Evolutionary conservation across 2,888 invertebrate species (phyloP), one percentile per base, ranked within the genome.

Genomic region (Hydropsyche betteni): DNA sequence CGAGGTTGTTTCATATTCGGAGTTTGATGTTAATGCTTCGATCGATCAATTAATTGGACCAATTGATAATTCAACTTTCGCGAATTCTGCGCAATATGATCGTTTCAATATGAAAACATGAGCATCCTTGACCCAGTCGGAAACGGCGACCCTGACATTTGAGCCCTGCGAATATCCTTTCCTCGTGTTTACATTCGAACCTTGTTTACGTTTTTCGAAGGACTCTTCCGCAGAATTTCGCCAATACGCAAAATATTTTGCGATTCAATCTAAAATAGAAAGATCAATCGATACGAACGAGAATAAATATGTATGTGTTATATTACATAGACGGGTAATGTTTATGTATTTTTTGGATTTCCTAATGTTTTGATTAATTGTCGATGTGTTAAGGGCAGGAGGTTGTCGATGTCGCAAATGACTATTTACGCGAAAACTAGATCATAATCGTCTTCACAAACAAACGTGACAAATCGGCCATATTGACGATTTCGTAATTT

Each of bases 101-200:
- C 24, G 24, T 3, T 16, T 24, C 16, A 8, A 58, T 24, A 24
- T 58, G 24, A 24, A 58, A 58, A 16, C 58, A 58, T 34, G 64
- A 36, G 10, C 10, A n/a, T 8, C 64, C 64, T 64, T 64, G 64
- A 64, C 64, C 64, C 64, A 64, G 36, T 36, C 36, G 24, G 4
- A n/a, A 5, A 36, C 6, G 12, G 36, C 12, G 34, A 36, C 64
- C 64, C 64, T 36, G 64, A 64, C 64, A 64, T 64, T 64, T 64
- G 64, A 36, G 34, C 36, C 64, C 36, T 64, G 61, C 61, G 36
- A 64, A 64, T 36, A 64, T 64, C 34, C 58, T 58, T 55, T 61
- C 61, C 44, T 44, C 44, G 36, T 64, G 64, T 64, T 64, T 64
- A 64, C 64, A n/a, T 64, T 5, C 64, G 36, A 34, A 10, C 12